Evolutionary conservation across 1,140 invertebrate genomes (phyloP).

Genomic region (Panagrolaimus sp.): DNA sequence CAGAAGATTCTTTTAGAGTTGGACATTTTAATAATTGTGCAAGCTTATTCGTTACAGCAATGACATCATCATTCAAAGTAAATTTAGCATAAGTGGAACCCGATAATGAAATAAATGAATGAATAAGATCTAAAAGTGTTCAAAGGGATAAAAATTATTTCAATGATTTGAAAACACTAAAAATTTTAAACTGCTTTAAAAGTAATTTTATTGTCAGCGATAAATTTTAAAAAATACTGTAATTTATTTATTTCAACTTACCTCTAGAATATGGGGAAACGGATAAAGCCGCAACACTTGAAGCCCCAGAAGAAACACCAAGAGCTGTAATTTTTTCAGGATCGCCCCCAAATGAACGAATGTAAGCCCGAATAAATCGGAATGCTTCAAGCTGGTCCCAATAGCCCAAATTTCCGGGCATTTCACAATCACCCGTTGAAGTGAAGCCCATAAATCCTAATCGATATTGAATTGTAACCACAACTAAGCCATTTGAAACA

Average conservation of each 20-base stretch:
- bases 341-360: conserved; percentile 82
- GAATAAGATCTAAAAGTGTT: conserved; percentile 8
- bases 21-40: background rate
- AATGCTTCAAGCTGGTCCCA: conserved; percentile 88
- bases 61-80: too few relatives aligned
- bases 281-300: background rate
- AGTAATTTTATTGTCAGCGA: too few relatives aligned
- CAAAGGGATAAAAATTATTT: too few relatives aligned
- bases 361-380: conserved; percentile 73
- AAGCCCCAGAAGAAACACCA: conserved; percentile 78
- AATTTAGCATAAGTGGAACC: conserved; percentile 2
- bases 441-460: background rate
- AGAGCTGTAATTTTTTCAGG: conserved; percentile 85
- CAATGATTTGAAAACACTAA: too few relatives aligned
- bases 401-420: conserved; percentile 71
- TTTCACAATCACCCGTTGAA: conserved; percentile 1
- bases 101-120: background rate
- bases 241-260: background rate
- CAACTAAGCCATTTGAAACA: conserved; percentile 16
- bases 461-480: conserved; percentile 15
- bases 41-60: too few relatives aligned
- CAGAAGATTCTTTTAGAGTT: background rate
- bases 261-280: background rate
- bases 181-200: too few relatives aligned
- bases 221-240: background rate